Percentiles rank a stretch among this genome's conserved stretches.
These are phyloP conservation scores for Ophioninae sp. DNA, from an alignment of 2,888 invertebrate genomes.

Conservation along the genomic window DNA sequence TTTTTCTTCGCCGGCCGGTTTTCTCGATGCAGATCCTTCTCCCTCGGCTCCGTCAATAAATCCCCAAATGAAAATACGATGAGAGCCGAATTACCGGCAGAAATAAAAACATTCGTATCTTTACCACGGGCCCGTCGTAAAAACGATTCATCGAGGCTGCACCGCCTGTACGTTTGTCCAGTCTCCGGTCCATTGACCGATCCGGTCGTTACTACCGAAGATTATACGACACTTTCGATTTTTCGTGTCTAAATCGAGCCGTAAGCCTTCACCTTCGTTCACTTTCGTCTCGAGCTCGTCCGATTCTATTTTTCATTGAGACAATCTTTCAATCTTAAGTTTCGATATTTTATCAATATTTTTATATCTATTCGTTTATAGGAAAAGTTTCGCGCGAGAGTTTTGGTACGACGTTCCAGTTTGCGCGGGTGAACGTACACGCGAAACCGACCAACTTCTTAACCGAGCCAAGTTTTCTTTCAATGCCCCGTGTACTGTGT, in stretches of 20 bases:
- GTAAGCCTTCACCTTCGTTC: not conserved
- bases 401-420: no score
- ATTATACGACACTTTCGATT: constrained; percentile 6
- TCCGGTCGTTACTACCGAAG: constrained; percentile 38
- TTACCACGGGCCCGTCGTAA: constrained; percentile 65
- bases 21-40: constrained; percentile 16
- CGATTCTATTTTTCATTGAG: not conserved
- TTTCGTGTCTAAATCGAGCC: constrained; percentile 12
- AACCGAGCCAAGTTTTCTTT: no score
- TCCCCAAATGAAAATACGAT: constrained; percentile 76
- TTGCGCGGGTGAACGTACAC: no score
- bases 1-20: constrained; percentile 32
- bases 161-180: constrained; percentile 47
- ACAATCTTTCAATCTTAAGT: not conserved
- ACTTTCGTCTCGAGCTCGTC: not conserved
- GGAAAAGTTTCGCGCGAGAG: no score
- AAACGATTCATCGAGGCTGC: constrained; percentile 75
- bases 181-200: constrained; percentile 60
- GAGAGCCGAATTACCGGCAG: constrained; percentile 46
- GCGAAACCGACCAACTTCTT: no score
- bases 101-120: constrained; percentile 46
- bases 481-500: no score
- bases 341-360: not conserved
- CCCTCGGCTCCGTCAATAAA: constrained; percentile 71
- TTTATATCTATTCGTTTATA: not conserved